Evolutionary conservation across 2,888 invertebrate species (phyloP).

Genomic region (Trissonchulus sp.): DNA sequence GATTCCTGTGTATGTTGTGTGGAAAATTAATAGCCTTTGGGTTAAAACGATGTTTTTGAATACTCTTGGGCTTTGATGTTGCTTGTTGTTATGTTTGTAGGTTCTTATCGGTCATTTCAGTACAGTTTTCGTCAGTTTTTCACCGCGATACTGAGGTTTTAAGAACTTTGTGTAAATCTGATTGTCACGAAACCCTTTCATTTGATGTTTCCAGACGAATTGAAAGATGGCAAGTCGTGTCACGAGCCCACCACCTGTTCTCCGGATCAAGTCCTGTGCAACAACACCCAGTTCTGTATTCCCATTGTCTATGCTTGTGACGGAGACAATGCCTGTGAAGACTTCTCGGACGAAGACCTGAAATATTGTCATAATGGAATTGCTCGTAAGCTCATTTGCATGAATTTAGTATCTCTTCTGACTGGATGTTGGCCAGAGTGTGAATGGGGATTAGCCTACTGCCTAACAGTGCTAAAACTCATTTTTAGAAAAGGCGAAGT

Average conservation of each 20-base stretch:
- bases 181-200: background rate
- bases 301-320: conserved; percentile 91
- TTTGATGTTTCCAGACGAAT: conserved; percentile 25
- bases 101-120: no score
- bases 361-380: conserved; percentile 24
- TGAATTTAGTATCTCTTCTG: no score
- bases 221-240: conserved; percentile 27
- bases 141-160: background rate
- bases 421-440: no score
- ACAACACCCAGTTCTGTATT: conserved; percentile 66
- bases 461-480: no score
- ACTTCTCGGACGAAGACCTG: conserved; percentile 80
- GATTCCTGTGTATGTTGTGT: no score
- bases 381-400: conserved; percentile 31
- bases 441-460: no score
- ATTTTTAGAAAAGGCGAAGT: no score
- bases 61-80: no score
- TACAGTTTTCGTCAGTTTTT: background rate
- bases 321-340: conserved; percentile 91
- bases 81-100: no score
- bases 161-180: background rate
- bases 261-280: conserved; percentile 43
- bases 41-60: no score
- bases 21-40: no score
- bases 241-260: conserved; percentile 27